Conservation (phyloP, 2,888 invertebrate species). For the Cerastoderma edule region DNA sequence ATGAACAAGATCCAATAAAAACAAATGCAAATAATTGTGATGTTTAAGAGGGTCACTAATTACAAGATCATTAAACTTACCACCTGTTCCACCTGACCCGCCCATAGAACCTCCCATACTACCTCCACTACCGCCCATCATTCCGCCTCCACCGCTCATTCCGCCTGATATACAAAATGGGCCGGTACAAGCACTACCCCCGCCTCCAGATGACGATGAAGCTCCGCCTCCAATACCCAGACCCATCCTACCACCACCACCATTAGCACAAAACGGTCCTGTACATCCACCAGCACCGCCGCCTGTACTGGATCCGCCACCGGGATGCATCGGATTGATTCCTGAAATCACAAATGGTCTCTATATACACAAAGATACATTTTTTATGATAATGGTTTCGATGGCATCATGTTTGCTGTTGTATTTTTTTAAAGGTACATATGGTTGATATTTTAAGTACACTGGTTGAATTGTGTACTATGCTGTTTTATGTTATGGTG, state of each 20-base stretch:
- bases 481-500: too few species aligned
- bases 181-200: slow-evolving; percentile 6
- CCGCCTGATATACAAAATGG: slow-evolving; percentile 13
- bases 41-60: too few species aligned
- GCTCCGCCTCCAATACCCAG: background rate
- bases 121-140: background rate
- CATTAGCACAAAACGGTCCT: slow-evolving; percentile 12
- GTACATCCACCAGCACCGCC: background rate
- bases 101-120: slow-evolving; percentile 18
- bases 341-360: too few species aligned
- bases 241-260: background rate
- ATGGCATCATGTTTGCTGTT: too few species aligned
- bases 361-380: too few species aligned
- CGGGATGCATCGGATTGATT: slow-evolving; percentile 17
- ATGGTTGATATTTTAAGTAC: too few species aligned
- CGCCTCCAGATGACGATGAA: background rate
- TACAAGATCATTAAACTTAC: background rate
- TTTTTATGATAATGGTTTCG: too few species aligned
- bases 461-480: too few species aligned
- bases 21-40: too few species aligned
- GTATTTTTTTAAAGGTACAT: too few species aligned
- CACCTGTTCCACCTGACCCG: background rate
- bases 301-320: background rate
- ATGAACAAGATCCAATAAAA: too few species aligned
- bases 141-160: background rate